Base-by-base conservation (phyloP, 2,797 vertebrate species). In the Anabas testudineus region DNA sequence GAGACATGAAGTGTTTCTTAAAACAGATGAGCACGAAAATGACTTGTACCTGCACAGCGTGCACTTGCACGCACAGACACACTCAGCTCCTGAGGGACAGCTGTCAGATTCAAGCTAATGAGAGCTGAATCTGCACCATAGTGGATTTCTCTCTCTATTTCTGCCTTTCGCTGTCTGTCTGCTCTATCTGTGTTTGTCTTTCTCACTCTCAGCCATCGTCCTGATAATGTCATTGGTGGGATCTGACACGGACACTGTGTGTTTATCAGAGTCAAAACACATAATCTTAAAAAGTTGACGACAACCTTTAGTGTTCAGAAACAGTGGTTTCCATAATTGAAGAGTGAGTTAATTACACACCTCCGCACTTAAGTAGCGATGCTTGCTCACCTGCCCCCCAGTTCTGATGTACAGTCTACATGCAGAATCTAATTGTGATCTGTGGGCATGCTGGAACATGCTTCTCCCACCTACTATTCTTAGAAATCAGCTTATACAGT, bases 381-480 rank as follows among this genome's bases (percentile, higher is more conserved):
- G 32, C 51, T 26, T 60, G 41, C 53, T 77, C 62, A 82, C 79
- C 69, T 82, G 66, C 67, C 46, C 51, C 51, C 13, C 18, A 7
- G 16, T 51, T 53, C 69, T 12, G 45, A 76, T 22, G 5, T 13
- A 46, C 58, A 51, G 56, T 60, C 66, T 70, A 54, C 58, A 15
- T 64, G 28, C 51, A 85, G 71, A 55, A 28, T 80, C 80, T 85
- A 71, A 80, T 82, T 83, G 77, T 68, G 72, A 81, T 63, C 28
- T 15, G 10, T 42, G 51, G 68, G 59, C 85, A 77, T 46, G 85
- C 62, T 53, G 53, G 78, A 63, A 71, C 88, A 69, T 57, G 84
- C 58, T 57, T 39, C 45, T 51, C 34, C 43, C 51, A 46, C 22
- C 61, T 10, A 32, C 73, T 81, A 52, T 76, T 70, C 64, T 60